These are phyloP conservation scores for Carassius gibelio DNA, from an alignment of 2,113 vertebrate species.

Conservation along the genomic window DNA sequence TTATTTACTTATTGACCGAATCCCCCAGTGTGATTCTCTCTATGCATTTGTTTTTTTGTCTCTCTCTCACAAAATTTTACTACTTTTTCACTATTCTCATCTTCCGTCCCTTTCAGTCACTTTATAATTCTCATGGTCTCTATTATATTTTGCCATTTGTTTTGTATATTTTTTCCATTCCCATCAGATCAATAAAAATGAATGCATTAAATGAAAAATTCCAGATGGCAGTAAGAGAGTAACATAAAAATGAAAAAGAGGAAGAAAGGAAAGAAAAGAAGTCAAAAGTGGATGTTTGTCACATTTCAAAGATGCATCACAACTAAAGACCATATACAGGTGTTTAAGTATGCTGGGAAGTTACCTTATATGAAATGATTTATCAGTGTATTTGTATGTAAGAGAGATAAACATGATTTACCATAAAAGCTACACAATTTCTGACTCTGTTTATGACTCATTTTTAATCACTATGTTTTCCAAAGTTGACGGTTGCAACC, in stretches of 20 bases:
- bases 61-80: background rate
- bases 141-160: constrained; percentile 49
- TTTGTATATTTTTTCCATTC: constrained; percentile 61
- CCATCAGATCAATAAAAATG: constrained; percentile 23
- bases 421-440: constrained; percentile 73
- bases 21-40: constrained; percentile 35
- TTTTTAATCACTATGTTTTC: constrained; percentile 69
- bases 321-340: background rate
- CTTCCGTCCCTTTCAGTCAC: constrained; percentile 10
- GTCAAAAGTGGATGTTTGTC: constrained; percentile 16
- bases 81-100: constrained; percentile 30
- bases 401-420: constrained; percentile 61
- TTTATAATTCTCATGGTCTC: constrained; percentile 45
- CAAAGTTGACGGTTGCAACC: constrained; percentile 42
- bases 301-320: background rate
- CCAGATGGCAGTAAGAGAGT: constrained; percentile 25
- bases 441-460: constrained; percentile 77
- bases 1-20: constrained; percentile 38
- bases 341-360: background rate
- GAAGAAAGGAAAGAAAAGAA: background rate
- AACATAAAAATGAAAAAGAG: constrained; percentile 19
- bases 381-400: background rate
- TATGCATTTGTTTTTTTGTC: constrained; percentile 11
- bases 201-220: constrained; percentile 40
- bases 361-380: background rate